phyloP scores from a whole-genome alignment of 2,113 vertebrate genomes.

The Ctenomys sociabilis region DNA sequence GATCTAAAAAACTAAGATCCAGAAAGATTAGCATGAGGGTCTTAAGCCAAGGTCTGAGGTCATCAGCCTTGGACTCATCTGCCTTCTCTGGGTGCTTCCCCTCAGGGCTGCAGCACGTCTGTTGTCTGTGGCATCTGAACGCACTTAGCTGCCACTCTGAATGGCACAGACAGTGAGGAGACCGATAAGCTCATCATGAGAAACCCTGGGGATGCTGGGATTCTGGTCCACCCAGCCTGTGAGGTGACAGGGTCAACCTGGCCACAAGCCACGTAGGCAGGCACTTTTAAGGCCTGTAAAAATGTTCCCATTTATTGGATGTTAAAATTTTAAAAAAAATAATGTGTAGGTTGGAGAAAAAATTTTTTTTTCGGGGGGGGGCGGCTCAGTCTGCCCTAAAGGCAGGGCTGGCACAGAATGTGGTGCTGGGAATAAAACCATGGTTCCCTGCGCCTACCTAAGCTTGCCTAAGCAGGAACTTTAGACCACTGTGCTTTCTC shows the following conservation, averaged over 20 bases:
- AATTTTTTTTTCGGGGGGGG: neutral
- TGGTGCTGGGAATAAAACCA: no score
- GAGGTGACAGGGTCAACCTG: neutral
- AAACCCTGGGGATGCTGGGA: neutral
- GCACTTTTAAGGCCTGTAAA: neutral
- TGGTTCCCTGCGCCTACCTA: no score
- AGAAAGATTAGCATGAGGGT: neutral
- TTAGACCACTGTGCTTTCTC: no score
- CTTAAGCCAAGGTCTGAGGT: neutral
- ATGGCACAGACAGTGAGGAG: neutral
- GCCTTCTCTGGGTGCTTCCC: neutral
- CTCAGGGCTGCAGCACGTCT: neutral
- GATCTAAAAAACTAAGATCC: neutral
- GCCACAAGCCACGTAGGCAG: neutral
- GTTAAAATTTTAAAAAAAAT: constrained; percentile 21
- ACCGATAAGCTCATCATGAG: neutral
- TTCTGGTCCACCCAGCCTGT: neutral
- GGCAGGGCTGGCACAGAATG: no score
- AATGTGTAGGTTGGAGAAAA: constrained; percentile 6
- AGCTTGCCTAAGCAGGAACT: no score
- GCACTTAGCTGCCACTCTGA: neutral
- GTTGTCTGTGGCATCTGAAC: neutral
- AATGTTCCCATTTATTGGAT: neutral
- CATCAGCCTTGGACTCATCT: neutral
- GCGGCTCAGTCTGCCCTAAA: no score